Evolutionary conservation across 1,140 invertebrate genomes (phyloP).

Genomic region (Formica exsecta): DNA sequence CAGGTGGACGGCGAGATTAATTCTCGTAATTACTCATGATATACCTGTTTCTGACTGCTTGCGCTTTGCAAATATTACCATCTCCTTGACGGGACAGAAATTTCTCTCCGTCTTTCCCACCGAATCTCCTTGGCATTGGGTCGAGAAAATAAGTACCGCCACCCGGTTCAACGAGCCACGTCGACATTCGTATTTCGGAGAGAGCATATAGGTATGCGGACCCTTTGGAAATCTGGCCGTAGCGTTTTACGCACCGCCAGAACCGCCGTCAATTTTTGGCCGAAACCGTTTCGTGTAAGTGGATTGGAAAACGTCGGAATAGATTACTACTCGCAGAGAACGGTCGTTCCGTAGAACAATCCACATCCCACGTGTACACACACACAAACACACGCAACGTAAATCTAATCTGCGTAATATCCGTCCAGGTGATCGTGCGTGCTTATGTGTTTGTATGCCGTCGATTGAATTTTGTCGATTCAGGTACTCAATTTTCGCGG

Average conservation of each 20-base stretch:
- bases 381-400: conserved; percentile 17
- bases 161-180: conserved; percentile 33
- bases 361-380: not conserved
- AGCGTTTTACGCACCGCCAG: conserved; percentile 45
- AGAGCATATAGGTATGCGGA: not conserved
- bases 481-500: conserved; percentile 58
- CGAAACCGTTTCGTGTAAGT: conserved; percentile 57
- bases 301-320: conserved; percentile 62
- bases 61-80: conserved; percentile 28
- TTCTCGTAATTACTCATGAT: conserved; percentile 57
- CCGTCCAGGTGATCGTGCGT: conserved; percentile 14
- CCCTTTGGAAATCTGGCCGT: conserved; percentile 35
- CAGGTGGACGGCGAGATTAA: conserved; percentile 47
- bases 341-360: conserved; percentile 53
- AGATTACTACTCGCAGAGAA: conserved; percentile 39
- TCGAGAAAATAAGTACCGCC: conserved; percentile 21
- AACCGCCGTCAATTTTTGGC: conserved; percentile 44
- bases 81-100: conserved; percentile 3
- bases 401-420: conserved; percentile 43
- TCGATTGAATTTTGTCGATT: conserved; percentile 52
- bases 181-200: conserved; percentile 13
- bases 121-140: not conserved
- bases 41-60: conserved; percentile 40
- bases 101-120: conserved; percentile 20
- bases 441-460: not conserved